Percentiles rank a stretch among this genome's conserved stretches.
These are phyloP conservation scores for Dermochelys coriacea DNA, from an alignment of 2,797 vertebrate genomes.

Conservation along the genomic window DNA sequence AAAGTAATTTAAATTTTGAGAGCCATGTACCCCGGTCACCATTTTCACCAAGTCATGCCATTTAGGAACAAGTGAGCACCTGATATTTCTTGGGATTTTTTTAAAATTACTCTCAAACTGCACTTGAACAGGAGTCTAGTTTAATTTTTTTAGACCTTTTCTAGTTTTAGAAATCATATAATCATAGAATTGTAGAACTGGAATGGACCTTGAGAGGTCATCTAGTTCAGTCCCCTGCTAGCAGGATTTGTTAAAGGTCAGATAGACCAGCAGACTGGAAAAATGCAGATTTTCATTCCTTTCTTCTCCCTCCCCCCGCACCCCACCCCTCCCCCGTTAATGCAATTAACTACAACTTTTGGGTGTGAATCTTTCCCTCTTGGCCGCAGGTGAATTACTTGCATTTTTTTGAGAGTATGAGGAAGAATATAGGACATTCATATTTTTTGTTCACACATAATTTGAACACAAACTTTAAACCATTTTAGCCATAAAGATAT, in stretches of 20 bases:
- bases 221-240: too few relatives aligned
- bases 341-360: background rate
- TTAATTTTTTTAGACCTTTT: background rate
- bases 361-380: background rate
- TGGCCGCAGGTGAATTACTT: background rate
- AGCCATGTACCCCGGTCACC: background rate
- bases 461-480: background rate
- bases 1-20: background rate
- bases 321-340: too few relatives aligned
- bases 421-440: background rate
- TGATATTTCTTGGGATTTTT: background rate
- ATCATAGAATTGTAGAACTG: too few relatives aligned
- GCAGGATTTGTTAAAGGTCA: too few relatives aligned
- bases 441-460: background rate
- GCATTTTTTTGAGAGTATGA: background rate
- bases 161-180: background rate
- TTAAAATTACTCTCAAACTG: background rate
- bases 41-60: background rate
- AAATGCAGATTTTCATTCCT: too few relatives aligned
- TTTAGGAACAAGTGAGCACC: background rate
- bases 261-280: too few relatives aligned
- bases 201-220: too few relatives aligned
- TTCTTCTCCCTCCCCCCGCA: too few relatives aligned
- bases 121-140: background rate
- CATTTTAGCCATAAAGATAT: background rate